Conservation (phyloP, 1,140 invertebrate species). For the Drosophila arizonae region DNA sequence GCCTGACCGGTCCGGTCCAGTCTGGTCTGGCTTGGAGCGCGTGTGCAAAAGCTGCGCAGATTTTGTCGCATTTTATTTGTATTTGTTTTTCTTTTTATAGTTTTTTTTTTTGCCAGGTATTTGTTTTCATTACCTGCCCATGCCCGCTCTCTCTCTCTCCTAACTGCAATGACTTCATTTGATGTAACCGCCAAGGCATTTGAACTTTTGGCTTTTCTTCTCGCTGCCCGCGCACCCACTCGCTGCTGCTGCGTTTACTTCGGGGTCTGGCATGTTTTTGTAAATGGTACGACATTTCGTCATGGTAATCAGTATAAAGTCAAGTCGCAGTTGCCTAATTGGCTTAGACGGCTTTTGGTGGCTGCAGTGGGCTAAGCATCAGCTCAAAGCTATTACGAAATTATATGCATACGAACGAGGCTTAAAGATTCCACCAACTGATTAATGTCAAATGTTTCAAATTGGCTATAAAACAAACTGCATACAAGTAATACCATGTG, state of each 20-base stretch:
- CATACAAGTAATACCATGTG: too few species aligned
- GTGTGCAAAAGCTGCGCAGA: conserved; percentile 59
- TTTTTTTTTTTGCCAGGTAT: conserved; percentile 44
- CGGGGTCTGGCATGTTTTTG: conserved; percentile 28
- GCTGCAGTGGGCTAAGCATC: conserved; percentile 28
- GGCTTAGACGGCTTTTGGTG: conserved; percentile 50
- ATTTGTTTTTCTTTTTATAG: too few species aligned
- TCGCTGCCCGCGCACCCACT: conserved; percentile 49
- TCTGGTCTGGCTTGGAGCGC: conserved; percentile 34
- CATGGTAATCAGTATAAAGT: conserved; percentile 75
- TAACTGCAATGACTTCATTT: conserved; percentile 64
- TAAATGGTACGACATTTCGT: conserved; percentile 74
- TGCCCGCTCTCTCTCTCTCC: conserved; percentile 2
- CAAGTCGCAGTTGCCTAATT: conserved; percentile 60
- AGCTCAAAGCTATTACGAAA: conserved; percentile 26
- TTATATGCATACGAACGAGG: not conserved
- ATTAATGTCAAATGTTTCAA: not conserved
- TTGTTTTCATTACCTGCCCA: conserved; percentile 53
- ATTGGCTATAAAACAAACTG: not conserved
- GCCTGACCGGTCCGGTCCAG: conserved; percentile 28
- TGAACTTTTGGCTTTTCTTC: conserved; percentile 73
- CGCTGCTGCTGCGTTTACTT: not conserved
- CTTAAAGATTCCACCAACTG: not conserved
- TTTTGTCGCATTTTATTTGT: conserved; percentile 67
- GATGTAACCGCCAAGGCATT: conserved; percentile 72